Evolutionary conservation across 2,113 vertebrate genomes (phyloP).

Genomic region (Herpetotheres cachinnans): DNA sequence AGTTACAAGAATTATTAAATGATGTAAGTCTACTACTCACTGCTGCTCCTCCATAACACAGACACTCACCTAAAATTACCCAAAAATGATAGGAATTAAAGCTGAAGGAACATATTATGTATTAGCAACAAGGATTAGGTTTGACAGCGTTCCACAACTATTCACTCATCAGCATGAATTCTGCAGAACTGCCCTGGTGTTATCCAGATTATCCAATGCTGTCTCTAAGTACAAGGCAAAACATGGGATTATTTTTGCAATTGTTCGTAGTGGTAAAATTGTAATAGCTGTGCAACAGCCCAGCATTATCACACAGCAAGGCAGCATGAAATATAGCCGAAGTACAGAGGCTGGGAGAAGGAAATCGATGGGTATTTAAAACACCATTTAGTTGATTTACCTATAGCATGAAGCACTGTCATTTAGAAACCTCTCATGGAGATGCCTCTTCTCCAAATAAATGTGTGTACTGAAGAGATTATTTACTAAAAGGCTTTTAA

Average conservation of each 20-base stretch:
- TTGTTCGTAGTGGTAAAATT: not conserved
- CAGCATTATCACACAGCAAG: not conserved
- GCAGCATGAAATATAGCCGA: not conserved
- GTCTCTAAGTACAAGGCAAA: not conserved
- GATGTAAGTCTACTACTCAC: not conserved
- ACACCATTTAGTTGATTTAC: slow-evolving; percentile 44
- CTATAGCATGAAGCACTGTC: not conserved
- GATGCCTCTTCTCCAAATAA: slow-evolving; percentile 18
- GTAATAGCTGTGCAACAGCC: not conserved
- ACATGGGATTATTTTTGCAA: not conserved
- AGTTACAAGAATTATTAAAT: not conserved
- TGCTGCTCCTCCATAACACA: not conserved
- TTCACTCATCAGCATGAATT: not conserved
- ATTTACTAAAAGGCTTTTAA: slow-evolving; percentile 52
- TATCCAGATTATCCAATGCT: not conserved
- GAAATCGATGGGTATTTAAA: slow-evolving; percentile 40
- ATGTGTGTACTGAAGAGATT: not conserved
- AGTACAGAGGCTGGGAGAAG: not conserved
- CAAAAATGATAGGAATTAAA: not conserved
- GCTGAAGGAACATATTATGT: not conserved
- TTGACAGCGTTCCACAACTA: not conserved
- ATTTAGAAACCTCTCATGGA: slow-evolving; percentile 20
- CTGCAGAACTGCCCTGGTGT: not conserved
- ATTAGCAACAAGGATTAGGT: not conserved
- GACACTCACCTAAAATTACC: not conserved